Conservation (phyloP, 2,797 vertebrate genomes). For the Vultur gryphus region DNA sequence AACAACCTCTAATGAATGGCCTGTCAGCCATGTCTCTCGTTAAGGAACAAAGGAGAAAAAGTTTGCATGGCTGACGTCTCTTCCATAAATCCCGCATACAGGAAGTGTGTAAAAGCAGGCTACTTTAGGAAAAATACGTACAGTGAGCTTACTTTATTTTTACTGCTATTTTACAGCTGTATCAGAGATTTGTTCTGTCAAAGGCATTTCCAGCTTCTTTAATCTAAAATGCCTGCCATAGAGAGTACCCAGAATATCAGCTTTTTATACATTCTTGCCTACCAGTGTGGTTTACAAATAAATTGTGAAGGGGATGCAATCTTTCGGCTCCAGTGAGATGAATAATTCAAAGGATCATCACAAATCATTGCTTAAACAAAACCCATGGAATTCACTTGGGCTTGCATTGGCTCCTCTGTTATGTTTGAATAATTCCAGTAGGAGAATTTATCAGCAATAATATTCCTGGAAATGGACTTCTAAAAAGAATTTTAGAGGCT, state of each 20-base stretch:
- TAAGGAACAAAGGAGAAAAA: slow-evolving; percentile 59
- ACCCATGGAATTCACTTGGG: background rate
- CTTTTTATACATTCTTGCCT: background rate
- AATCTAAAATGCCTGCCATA: background rate
- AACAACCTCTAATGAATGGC: slow-evolving; percentile 41
- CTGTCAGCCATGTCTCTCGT: slow-evolving; percentile 60
- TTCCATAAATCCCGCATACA: slow-evolving; percentile 62
- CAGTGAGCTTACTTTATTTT: background rate
- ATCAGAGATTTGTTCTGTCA: background rate
- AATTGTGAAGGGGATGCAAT: background rate
- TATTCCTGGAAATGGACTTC: background rate
- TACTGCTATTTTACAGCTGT: background rate
- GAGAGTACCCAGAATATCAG: background rate
- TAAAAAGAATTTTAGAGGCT: background rate
- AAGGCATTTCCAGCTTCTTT: background rate
- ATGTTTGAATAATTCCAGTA: background rate
- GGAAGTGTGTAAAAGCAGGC: background rate
- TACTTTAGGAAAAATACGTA: background rate
- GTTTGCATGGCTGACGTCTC: slow-evolving; percentile 22
- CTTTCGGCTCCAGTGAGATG: background rate
- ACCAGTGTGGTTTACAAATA: background rate
- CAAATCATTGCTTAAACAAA: background rate
- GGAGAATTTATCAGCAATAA: background rate
- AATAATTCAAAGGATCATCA: background rate
- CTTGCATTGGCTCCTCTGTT: background rate